Base-by-base conservation (phyloP, 2,888 invertebrate genomes). In the Pycnomerus fuliginosus region DNA sequence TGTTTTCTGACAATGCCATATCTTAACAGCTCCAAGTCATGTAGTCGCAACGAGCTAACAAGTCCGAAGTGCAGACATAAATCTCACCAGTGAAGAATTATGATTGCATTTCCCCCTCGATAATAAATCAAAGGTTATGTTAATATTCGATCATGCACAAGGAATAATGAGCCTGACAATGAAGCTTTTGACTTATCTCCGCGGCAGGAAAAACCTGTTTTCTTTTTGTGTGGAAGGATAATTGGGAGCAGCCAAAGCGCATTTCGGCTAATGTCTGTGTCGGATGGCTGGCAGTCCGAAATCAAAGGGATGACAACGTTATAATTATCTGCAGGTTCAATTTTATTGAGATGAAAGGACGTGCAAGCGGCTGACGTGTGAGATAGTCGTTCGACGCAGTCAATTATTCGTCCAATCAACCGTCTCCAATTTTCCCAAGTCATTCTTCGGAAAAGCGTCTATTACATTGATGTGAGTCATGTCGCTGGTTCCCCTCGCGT, bases 391-490 rank as follows among this genome's bases (percentile, higher is more conserved):
- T 55, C 53, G 60, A 62, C 56, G 56, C 60, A 56, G 53, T 59
- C 63, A 61, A 63, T 65, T 62, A 62, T 58, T 58, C 61, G 59
- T 60, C 61, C 60, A 62, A 63, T 63, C 60, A 61, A 61, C 56
- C 60, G 59, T 57, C 57, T 59, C 60, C 61, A 60, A 61, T 63
- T 62, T 56, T 59, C 60, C 56, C 50, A 49, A 53, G 51, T 54
- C 53, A 50, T 58, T 54, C 53, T 48, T 50, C 50, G 48, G 47
- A 38, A 44, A 38, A 37, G 37, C 37, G 20, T 32, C 44, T 28
- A 37, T 38, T 38, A 32, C 44, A 38, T 28, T 44, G 44, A 44
- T 44, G 37, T 31, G 44, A 44, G 33, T 37, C 33, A 32, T 36
- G 42, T 36, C 44, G 44, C 37, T 32, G 36, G 16, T 35, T 20